These are phyloP conservation scores for Entomobrya proxima DNA, from an alignment of 2,888 invertebrate species.

Conservation along the genomic window DNA sequence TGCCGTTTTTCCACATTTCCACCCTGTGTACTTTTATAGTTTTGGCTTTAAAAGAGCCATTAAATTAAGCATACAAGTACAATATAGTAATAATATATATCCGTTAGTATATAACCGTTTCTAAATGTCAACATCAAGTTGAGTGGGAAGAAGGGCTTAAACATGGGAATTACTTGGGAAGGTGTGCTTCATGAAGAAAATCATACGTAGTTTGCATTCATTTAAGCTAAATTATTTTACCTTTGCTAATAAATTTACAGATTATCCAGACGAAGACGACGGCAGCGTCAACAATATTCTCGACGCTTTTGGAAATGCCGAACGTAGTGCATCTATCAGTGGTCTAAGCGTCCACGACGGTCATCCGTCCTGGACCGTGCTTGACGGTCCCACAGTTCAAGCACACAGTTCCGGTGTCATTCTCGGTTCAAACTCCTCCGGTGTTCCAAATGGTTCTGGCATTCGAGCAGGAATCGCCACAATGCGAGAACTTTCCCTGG, in stretches of 20 bases:
- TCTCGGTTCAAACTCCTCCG: not conserved
- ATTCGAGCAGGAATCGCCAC: slow-evolving; percentile 58
- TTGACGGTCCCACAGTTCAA: slow-evolving; percentile 64
- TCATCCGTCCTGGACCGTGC: slow-evolving; percentile 66
- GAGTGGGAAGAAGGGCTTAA: not conserved
- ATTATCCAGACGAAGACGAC: slow-evolving; percentile 72
- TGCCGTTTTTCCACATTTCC: slow-evolving; percentile 11
- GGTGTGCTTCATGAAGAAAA: not conserved
- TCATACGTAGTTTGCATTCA: not conserved
- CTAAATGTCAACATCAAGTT: not conserved
- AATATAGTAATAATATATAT: not conserved
- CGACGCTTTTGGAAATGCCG: slow-evolving; percentile 72
- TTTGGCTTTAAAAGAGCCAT: too few relatives aligned
- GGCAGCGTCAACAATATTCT: slow-evolving; percentile 75
- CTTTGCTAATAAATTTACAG: slow-evolving; percentile 54
- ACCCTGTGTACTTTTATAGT: too few relatives aligned
- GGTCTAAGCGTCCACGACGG: slow-evolving; percentile 69
- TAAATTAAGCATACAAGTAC: too few relatives aligned
- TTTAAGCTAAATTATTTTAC: not conserved
- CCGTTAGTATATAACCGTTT: not conserved
- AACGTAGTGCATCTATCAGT: slow-evolving; percentile 70
- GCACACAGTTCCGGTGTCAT: slow-evolving; percentile 29
- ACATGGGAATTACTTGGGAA: slow-evolving; percentile 1
- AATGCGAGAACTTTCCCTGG: slow-evolving; percentile 70
- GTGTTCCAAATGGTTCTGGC: not conserved